Conservation (phyloP, 2,888 invertebrate species). For the Magallana nippona region DNA sequence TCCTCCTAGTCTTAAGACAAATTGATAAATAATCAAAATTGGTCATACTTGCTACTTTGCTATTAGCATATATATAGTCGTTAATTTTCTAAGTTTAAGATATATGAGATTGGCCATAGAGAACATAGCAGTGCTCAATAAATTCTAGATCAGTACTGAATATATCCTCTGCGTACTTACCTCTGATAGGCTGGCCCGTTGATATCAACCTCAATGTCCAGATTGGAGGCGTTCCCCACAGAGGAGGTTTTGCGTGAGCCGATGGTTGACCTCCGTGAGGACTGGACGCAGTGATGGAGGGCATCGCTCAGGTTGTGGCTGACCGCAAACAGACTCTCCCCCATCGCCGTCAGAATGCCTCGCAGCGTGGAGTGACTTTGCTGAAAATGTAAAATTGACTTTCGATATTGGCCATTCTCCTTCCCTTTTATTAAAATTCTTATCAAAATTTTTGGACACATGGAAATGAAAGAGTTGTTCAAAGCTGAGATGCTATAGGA, state of each 20-base stretch:
- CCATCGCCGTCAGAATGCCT: not conserved
- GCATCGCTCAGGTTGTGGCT: constrained; percentile 53
- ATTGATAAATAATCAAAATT: too few relatives aligned
- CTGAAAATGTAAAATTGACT: constrained; percentile 25
- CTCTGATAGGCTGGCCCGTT: not conserved
- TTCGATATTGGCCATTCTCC: not conserved
- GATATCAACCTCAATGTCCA: not conserved
- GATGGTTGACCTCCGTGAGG: constrained; percentile 50
- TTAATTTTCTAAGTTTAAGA: too few relatives aligned
- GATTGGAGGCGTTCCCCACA: constrained; percentile 38
- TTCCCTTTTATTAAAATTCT: not conserved
- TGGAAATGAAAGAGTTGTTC: too few relatives aligned
- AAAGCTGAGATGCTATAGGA: too few relatives aligned
- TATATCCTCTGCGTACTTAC: too few relatives aligned
- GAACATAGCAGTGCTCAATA: too few relatives aligned
- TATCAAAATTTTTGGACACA: too few relatives aligned
- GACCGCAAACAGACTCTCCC: constrained; percentile 52
- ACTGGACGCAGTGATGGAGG: constrained; percentile 55
- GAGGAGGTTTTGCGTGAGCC: constrained; percentile 46
- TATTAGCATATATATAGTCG: too few relatives aligned
- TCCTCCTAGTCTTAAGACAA: too few relatives aligned
- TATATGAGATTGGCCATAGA: too few relatives aligned
- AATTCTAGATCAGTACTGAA: too few relatives aligned
- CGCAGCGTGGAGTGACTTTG: not conserved
- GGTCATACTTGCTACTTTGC: too few relatives aligned